Conservation (phyloP, 2,888 invertebrate species). For the Agonopterix arenella region DNA sequence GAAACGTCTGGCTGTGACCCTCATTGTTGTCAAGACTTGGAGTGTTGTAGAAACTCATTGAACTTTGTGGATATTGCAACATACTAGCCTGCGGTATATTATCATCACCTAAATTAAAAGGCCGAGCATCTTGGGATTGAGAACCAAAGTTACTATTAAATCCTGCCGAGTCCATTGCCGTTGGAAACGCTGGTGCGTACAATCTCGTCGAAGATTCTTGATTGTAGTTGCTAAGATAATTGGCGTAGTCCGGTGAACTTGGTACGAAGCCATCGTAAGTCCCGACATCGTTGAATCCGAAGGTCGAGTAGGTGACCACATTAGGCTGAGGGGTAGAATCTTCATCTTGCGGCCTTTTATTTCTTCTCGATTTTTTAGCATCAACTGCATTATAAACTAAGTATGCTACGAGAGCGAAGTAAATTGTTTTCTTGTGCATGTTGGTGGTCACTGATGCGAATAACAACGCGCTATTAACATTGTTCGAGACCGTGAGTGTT, state of each 20-base stretch:
- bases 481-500: constrained; percentile 50
- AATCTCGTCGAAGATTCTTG: constrained; percentile 50
- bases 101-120: constrained; percentile 29
- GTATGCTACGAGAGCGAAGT: constrained; percentile 37
- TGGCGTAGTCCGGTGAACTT: constrained; percentile 59
- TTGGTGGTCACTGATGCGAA: constrained; percentile 34
- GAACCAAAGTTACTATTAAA: constrained; percentile 38
- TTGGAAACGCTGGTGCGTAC: constrained; percentile 61
- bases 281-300: constrained; percentile 65
- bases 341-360: constrained; percentile 44
- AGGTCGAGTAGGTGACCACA: constrained; percentile 64
- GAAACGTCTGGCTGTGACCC: constrained; percentile 31
- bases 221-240: constrained; percentile 37
- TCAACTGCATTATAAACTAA: constrained; percentile 30
- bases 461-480: constrained; percentile 47
- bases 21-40: constrained; percentile 33
- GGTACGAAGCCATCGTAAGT: constrained; percentile 61
- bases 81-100: constrained; percentile 37
- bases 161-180: constrained; percentile 47
- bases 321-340: constrained; percentile 53
- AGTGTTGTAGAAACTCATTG: constrained; percentile 38
- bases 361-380: constrained; percentile 48
- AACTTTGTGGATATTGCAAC: constrained; percentile 39
- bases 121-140: constrained; percentile 31
- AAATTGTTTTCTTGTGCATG: constrained; percentile 50